phyloP scores from a whole-genome alignment of 2,113 vertebrate species.

The Oryzias curvinotus region DNA sequence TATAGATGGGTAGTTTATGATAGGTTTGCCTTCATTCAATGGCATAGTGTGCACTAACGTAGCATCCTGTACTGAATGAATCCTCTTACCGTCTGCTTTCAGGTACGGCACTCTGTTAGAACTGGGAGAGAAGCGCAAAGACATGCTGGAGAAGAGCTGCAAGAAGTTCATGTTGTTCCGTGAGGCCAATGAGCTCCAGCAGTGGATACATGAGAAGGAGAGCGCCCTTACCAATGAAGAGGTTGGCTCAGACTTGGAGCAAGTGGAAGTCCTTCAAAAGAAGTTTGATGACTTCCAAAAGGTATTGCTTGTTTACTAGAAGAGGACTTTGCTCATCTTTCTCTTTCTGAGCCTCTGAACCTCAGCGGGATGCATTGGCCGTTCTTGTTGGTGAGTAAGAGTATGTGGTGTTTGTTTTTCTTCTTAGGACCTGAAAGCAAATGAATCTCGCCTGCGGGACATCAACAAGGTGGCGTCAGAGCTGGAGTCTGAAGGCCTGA shows the following conservation, averaged over 20 bases:
- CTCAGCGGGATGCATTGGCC: too few species aligned
- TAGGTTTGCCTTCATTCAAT: too few species aligned
- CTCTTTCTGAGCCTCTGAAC: too few species aligned
- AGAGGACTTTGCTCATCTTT: too few species aligned
- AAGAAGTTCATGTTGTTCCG: conserved; percentile 99
- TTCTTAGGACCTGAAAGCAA: conserved; percentile 92
- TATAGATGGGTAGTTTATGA: too few species aligned
- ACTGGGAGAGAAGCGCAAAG: conserved; percentile 92
- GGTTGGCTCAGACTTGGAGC: conserved; percentile 94
- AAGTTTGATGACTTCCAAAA: conserved; percentile 99
- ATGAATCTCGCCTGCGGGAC: conserved; percentile 95
- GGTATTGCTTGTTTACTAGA: conserved; percentile 62
- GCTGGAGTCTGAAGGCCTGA: conserved; percentile 95
- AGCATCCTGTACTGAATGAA: not conserved
- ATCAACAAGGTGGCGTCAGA: conserved; percentile 97
- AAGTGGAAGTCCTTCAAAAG: conserved; percentile 98
- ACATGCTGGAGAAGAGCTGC: conserved; percentile 98
- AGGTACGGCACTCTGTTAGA: conserved; percentile 93
- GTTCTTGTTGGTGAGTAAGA: not conserved
- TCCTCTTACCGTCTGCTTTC: not conserved
- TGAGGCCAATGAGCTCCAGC: conserved; percentile 93
- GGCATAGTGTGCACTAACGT: too few species aligned
- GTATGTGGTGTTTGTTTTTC: not conserved
- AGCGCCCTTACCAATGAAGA: conserved; percentile 90
- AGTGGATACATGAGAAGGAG: conserved; percentile 99